Evolutionary conservation across 2,113 vertebrate species (phyloP).

Genomic region (Trichechus manatus): DNA sequence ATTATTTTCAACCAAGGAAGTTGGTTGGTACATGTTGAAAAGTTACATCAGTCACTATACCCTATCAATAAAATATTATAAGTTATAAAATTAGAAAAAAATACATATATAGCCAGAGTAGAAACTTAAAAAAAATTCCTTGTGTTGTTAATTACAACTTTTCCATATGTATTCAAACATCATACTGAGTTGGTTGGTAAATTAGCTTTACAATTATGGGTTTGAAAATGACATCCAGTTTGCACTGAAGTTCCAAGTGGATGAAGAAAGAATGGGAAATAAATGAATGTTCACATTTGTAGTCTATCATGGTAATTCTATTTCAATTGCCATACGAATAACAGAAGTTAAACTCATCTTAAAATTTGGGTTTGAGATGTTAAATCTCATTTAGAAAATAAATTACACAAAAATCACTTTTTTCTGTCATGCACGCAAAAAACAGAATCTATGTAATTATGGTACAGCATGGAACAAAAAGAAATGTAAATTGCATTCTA

Average conservation of each 20-base stretch:
- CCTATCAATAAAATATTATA: not conserved
- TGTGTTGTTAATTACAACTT: conserved; percentile 68
- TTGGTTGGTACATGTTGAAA: not conserved
- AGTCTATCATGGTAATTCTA: conserved; percentile 58
- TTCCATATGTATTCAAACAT: not conserved
- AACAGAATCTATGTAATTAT: not conserved
- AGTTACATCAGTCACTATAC: not conserved
- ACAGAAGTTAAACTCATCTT: conserved; percentile 40
- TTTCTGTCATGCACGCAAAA: not conserved
- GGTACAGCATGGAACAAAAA: not conserved
- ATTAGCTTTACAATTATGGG: conserved; percentile 43
- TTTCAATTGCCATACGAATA: conserved; percentile 45
- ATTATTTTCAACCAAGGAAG: not conserved
- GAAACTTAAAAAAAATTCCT: not conserved
- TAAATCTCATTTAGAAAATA: conserved; percentile 38
- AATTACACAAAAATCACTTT: not conserved
- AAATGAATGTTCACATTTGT: conserved; percentile 66
- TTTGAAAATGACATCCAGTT: conserved; percentile 67
- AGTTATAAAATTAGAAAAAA: not conserved
- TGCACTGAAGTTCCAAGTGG: conserved; percentile 49
- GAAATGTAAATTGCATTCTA: not conserved
- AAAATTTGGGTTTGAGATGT: conserved; percentile 31
- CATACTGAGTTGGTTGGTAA: conserved; percentile 43
- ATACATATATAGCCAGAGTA: not conserved
- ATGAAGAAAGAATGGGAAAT: conserved; percentile 68